Evolutionary conservation across 2,113 vertebrate genomes (phyloP).

Genomic region (Genyomyrus donnyi): DNA sequence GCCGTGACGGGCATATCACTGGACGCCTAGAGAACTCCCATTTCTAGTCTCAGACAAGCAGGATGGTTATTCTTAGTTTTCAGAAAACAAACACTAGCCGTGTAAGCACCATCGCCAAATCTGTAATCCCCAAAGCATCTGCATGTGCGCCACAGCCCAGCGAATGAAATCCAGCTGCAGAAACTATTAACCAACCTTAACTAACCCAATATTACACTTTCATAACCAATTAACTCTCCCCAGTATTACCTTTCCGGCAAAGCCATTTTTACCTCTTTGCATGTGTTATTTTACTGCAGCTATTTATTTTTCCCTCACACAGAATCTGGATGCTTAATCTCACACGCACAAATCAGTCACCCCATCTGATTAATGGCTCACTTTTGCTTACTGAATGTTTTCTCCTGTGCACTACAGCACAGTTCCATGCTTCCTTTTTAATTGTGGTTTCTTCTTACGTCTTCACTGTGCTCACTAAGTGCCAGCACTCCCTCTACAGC

Average conservation of each 20-base stretch:
- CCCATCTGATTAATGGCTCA: not conserved
- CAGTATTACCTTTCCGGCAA: not conserved
- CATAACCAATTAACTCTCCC: not conserved
- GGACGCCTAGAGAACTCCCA: not conserved
- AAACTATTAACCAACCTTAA: constrained; percentile 22
- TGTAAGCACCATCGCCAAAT: constrained; percentile 23
- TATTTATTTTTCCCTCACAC: not conserved
- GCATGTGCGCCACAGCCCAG: constrained; percentile 22
- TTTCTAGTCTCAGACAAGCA: not conserved
- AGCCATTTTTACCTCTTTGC: not conserved
- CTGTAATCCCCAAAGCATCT: constrained; percentile 19
- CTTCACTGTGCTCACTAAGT: not conserved
- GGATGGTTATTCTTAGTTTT: constrained; percentile 22
- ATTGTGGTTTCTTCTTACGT: not conserved
- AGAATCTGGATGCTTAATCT: not conserved
- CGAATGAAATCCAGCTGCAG: constrained; percentile 32
- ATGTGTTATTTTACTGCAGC: not conserved
- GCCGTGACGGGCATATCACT: not conserved
- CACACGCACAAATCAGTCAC: not conserved
- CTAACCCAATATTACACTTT: constrained; percentile 23
- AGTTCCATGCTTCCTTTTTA: not conserved
- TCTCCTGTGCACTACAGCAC: not conserved
- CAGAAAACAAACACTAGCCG: constrained; percentile 13
- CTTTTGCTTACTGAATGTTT: not conserved
- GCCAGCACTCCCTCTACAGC: not conserved